Base-by-base conservation (phyloP, 1,140 invertebrate species). In the Trichogramma pretiosum region DNA sequence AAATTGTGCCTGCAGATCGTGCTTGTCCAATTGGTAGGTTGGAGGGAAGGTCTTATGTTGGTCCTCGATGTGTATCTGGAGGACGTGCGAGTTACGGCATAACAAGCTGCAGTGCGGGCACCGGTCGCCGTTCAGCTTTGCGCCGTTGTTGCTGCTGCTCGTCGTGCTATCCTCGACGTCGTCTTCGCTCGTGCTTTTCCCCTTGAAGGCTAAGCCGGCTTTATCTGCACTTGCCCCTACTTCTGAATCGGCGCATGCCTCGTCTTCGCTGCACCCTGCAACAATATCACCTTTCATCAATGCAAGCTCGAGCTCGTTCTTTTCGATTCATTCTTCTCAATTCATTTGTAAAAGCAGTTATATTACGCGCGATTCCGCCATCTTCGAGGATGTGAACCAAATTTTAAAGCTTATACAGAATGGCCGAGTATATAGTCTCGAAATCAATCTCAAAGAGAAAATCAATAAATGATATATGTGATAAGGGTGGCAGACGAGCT, bases 221-320 rank as follows among this genome's bases (percentile, higher is more conserved):
- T 61, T 64, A 59, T 61, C 60, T 50, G 61, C 57, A 58, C 65
- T 65, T 59, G 67, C 62, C 59, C 64, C 66, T 59, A 65, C 63
- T 55, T 69, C 67, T 52, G 61, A 61, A 52, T 69, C 67, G 52
- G 61, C 70, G 58, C 66, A 67, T 61, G 67, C 58, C 59, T 70
- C 69, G 61, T 69, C 63, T 61, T 70, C 67, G 62, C 62, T 72
- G 58, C 65, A 68, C 60, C 66, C 69, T 71, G 60, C 46, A 56
- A 55, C 52, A 44, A n/a, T n/a, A n/a, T n/a, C n/a, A n/a, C n/a
- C n/a, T n/a, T n/a, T n/a, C n/a, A n/a, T n/a, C n/a, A n/a, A n/a
- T n/a, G n/a, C n/a, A n/a, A n/a, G n/a, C n/a, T n/a, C n/a, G n/a
- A n/a, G n/a, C n/a, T n/a, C n/a, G n/a, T n/a, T n/a, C n/a, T n/a